These are phyloP conservation scores for Zaprionus inermis DNA, from an alignment of 1,140 invertebrate species.

Conservation along the genomic window DNA sequence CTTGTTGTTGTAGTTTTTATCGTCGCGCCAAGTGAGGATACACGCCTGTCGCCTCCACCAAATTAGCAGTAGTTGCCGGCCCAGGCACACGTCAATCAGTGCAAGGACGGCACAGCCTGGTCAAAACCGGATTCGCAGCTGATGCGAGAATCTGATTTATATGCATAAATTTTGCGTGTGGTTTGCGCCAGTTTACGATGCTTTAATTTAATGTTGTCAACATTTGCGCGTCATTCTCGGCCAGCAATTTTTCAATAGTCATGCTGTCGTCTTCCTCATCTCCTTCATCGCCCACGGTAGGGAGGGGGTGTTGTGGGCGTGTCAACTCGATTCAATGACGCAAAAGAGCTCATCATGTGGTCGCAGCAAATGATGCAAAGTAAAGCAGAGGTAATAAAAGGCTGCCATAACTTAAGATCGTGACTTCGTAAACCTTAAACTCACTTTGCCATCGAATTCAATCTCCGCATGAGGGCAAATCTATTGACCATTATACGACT, in stretches of 20 bases:
- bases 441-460: conserved; percentile 1
- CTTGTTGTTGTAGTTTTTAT: conserved; percentile 36
- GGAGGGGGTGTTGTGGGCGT: too few species aligned
- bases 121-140: background rate
- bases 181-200: conserved; percentile 63
- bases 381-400: conserved; percentile 19
- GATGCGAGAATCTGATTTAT: conserved; percentile 56
- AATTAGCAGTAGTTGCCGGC: conserved; percentile 74
- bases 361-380: conserved; percentile 4
- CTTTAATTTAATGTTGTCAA: conserved; percentile 79
- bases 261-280: conserved; percentile 26
- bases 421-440: background rate
- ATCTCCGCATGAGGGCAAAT: background rate
- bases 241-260: conserved; percentile 70
- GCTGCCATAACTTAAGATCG: conserved; percentile 4
- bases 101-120: conserved; percentile 4
- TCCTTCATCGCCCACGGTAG: too few species aligned
- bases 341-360: conserved; percentile 50
- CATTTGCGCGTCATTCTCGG: conserved; percentile 78
- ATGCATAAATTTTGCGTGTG: conserved; percentile 78
- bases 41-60: conserved; percentile 25
- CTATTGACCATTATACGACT: background rate
- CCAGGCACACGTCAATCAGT: conserved; percentile 65
- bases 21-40: conserved; percentile 32
- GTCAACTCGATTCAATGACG: background rate